phyloP scores from a whole-genome alignment of 2,888 invertebrate genomes.

The Auanema freiburgensis region DNA sequence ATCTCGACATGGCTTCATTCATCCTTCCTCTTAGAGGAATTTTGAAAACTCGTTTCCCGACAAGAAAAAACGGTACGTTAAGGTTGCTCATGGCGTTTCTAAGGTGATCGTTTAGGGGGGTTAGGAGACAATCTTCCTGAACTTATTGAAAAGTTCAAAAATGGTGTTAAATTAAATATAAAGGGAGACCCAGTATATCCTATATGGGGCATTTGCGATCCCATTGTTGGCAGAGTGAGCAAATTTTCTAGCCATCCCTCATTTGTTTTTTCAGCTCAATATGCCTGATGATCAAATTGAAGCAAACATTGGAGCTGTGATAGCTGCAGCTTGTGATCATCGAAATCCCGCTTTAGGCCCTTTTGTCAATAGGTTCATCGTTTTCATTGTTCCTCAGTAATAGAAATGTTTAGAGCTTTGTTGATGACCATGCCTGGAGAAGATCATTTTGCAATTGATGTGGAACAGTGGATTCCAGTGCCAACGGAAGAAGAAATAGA shows the following conservation, averaged over 20 bases:
- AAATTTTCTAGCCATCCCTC: slow-evolving; percentile 5
- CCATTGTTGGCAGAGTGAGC: slow-evolving; percentile 55
- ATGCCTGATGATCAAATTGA: slow-evolving; percentile 59
- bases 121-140: slow-evolving; percentile 55
- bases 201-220: slow-evolving; percentile 58
- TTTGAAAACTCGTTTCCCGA: slow-evolving; percentile 60
- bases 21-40: slow-evolving; percentile 60
- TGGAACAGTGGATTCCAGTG: slow-evolving; percentile 51
- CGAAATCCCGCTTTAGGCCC: slow-evolving; percentile 60
- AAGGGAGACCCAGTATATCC: slow-evolving; percentile 56
- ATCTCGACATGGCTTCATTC: slow-evolving; percentile 52
- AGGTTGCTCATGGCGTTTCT: neutral
- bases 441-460: slow-evolving; percentile 52
- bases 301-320: slow-evolving; percentile 53
- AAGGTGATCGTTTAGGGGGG: slow-evolving; percentile 31
- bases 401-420: slow-evolving; percentile 34
- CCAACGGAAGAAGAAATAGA: slow-evolving; percentile 61
- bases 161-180: slow-evolving; percentile 56
- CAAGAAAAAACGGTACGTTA: slow-evolving; percentile 50
- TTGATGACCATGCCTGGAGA: slow-evolving; percentile 55
- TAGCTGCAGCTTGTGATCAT: slow-evolving; percentile 52
- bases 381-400: neutral
- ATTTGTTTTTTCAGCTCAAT: slow-evolving; percentile 38
- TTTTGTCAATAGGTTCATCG: slow-evolving; percentile 52
- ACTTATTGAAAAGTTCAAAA: slow-evolving; percentile 56